Conservation (phyloP, 2,797 vertebrate genomes). For the Alfaro cultratus region DNA sequence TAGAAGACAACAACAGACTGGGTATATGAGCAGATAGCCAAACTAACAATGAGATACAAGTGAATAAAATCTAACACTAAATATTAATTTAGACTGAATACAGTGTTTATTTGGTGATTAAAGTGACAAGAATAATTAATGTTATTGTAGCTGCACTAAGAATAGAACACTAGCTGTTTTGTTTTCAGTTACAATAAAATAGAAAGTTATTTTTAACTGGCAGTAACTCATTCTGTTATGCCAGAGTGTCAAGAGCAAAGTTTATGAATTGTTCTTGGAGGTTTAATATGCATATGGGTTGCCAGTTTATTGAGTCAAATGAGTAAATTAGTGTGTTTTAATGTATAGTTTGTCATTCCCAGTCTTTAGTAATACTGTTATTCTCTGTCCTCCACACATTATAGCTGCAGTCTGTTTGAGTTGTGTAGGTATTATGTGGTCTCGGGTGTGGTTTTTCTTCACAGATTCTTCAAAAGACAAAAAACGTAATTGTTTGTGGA, state of each 20-base stretch:
- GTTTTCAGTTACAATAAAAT: not conserved
- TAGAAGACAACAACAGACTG: not conserved
- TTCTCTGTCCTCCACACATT: not conserved
- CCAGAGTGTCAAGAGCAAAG: not conserved
- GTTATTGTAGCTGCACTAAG: not conserved
- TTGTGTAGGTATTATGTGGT: not conserved
- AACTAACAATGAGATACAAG: not conserved
- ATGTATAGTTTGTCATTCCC: not conserved
- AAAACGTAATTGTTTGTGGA: not conserved
- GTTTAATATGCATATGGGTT: not conserved
- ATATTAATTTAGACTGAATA: not conserved
- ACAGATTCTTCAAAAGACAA: slow-evolving; percentile 14
- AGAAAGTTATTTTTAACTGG: not conserved
- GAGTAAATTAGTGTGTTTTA: not conserved
- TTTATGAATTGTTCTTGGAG: not conserved
- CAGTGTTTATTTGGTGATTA: not conserved
- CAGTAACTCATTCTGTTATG: not conserved
- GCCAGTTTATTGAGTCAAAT: not conserved
- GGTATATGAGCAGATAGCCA: not conserved
- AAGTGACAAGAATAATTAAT: not conserved
- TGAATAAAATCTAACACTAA: not conserved
- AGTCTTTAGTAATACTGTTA: not conserved
- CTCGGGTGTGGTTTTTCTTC: not conserved
- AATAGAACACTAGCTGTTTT: not conserved
- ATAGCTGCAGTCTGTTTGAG: not conserved